Conservation (phyloP, 2,888 invertebrate species). For the Stramonita haemastoma region DNA sequence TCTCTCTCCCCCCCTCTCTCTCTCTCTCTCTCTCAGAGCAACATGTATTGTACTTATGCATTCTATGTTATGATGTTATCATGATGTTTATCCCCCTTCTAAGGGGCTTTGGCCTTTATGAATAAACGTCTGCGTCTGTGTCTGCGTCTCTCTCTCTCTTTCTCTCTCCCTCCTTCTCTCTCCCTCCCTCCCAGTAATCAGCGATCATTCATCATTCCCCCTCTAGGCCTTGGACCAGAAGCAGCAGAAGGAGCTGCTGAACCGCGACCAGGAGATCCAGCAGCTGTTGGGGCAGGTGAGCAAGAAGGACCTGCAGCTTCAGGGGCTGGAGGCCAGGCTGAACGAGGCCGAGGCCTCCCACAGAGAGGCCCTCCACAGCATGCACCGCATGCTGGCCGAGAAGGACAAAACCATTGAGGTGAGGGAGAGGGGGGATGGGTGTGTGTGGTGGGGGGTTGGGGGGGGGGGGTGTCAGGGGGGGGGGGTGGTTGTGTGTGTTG, state of each 20-base stretch:
- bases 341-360: slow-evolving; percentile 53
- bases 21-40: too few relatives aligned
- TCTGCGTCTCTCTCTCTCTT: too few relatives aligned
- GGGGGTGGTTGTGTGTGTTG: background rate
- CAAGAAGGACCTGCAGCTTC: slow-evolving; percentile 56
- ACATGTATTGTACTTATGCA: too few relatives aligned
- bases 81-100: too few relatives aligned
- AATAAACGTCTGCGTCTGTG: too few relatives aligned
- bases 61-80: too few relatives aligned
- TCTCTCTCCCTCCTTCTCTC: too few relatives aligned
- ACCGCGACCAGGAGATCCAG: slow-evolving; percentile 55
- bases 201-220: background rate
- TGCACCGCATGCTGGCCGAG: slow-evolving; percentile 57
- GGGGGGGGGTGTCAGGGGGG: background rate
- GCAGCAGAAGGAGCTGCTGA: slow-evolving; percentile 50
- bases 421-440: background rate
- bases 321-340: slow-evolving; percentile 54
- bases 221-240: slow-evolving; percentile 44
- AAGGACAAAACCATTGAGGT: slow-evolving; percentile 61
- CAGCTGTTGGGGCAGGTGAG: slow-evolving; percentile 55
- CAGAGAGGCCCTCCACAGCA: slow-evolving; percentile 54
- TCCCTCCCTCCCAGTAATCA: background rate
- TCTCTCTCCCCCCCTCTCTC: too few relatives aligned
- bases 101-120: too few relatives aligned
- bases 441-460: background rate